These are phyloP conservation scores for Eupeodes luniger DNA, from an alignment of 2,888 invertebrate species.

Conservation along the genomic window DNA sequence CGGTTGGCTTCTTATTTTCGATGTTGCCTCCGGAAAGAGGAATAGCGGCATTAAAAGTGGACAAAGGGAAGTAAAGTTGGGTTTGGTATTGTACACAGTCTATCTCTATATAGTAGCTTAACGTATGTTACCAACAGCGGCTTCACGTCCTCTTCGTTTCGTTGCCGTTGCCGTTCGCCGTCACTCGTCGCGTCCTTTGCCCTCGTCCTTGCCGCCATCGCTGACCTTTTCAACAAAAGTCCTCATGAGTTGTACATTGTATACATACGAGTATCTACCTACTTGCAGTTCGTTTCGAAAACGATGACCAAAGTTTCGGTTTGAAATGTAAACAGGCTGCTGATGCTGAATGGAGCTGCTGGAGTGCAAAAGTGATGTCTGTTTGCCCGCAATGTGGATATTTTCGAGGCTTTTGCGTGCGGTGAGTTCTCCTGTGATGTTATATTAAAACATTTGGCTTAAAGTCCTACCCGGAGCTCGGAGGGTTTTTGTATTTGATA, in stretches of 20 bases:
- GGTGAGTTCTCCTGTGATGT: conserved; percentile 4
- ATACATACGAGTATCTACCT: not conserved
- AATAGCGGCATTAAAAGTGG: not conserved
- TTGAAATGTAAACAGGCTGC: conserved; percentile 46
- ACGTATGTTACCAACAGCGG: not conserved
- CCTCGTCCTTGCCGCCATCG: not conserved
- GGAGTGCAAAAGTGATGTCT: conserved; percentile 19
- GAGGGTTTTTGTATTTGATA: not conserved
- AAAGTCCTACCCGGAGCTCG: not conserved
- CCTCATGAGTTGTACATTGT: not conserved
- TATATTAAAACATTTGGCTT: conserved; percentile 2
- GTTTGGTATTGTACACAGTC: not conserved
- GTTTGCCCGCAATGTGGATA: conserved; percentile 29
- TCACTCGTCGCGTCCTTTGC: too few species aligned
- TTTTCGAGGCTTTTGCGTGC: conserved; percentile 31
- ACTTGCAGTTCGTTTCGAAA: conserved; percentile 14
- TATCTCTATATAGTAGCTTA: not conserved
- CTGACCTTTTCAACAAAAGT: conserved; percentile 30
- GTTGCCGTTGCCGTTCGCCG: not conserved
- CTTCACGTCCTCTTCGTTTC: conserved; percentile 6
- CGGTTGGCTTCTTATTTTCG: conserved; percentile 23
- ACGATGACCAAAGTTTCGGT: conserved; percentile 39
- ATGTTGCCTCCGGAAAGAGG: conserved; percentile 28
- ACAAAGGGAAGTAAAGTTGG: conserved; percentile 25
- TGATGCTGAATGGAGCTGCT: conserved; percentile 18